Evolutionary conservation across 2,888 invertebrate species (phyloP), one percentile per base, ranked within the genome.

Genomic region (Sarcophaga subvicina): DNA sequence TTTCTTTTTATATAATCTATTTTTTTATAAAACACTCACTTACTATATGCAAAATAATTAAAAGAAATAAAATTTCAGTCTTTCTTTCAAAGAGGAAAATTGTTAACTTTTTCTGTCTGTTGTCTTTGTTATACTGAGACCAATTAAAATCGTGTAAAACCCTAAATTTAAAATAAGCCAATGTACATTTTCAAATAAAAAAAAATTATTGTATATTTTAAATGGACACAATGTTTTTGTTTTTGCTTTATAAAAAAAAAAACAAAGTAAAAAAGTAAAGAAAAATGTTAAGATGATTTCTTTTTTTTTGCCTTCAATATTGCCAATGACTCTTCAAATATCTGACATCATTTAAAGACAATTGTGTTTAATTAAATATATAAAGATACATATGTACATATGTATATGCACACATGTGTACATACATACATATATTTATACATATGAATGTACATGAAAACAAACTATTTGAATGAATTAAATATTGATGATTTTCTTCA

Each of bases 261-360:
- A 54, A 10, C 37, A 37, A 37, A 37, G 8, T 37, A 37, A 37
- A 37, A 8, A 37, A 37, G 10, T 37, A 37, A 37, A 37, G 37
- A 37, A 54, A 17, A 54, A 54, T 54, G 54, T 54, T 54, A 54
- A 12, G 54, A 54, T 54, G 17, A 14, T 14, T 49, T 69, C 49
- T 27, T 79, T 70, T 63, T 49, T 22, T 47, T 45, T 67, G 37
- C 14, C 49, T n/a, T 64, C 22, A 70, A 22, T 63, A 27, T 45
- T 6, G 45, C 59, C 71, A 71, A 77, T 82, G 75, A 81, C 59
- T 76, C 69, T 82, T 76, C 70, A 54, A 82, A 64, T 59, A 27
- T 77, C 71, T 80, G 69, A 64, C 69, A 75, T 84, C 80, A 75
- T 80, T 25, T 67, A 14, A 77, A 70, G 59, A 77, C 76, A 45